These are phyloP conservation scores for Turritopsis dohrnii DNA, from an alignment of 30 jellyfish, hydroid and myxozoan species.

Conservation along the genomic window DNA sequence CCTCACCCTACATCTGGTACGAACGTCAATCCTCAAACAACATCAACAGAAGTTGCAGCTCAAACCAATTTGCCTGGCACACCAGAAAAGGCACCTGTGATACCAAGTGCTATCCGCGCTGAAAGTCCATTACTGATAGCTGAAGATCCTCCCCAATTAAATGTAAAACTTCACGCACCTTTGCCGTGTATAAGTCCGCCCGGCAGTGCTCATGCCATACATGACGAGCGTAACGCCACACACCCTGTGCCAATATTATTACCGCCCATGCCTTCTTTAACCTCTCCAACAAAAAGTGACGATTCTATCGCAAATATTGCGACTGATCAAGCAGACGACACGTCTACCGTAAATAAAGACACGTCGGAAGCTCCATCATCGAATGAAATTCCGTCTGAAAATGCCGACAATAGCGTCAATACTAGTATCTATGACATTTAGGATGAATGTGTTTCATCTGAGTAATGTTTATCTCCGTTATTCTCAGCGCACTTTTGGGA, in stretches of 20 bases:
- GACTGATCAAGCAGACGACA: not conserved
- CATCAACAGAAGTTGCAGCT: not conserved
- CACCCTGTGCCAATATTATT: constrained; percentile 36
- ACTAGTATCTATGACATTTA: not conserved
- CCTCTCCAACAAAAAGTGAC: constrained; percentile 4
- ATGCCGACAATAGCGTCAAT: not conserved
- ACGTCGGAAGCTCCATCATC: not conserved
- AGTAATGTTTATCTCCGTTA: no score
- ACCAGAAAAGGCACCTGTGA: constrained; percentile 13
- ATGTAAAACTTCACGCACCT: constrained; percentile 31
- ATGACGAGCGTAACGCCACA: constrained; percentile 5
- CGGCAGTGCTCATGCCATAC: constrained; percentile 39
- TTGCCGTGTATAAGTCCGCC: constrained; percentile 36
- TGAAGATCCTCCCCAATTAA: constrained; percentile 18
- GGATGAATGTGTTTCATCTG: no score
- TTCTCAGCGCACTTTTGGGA: no score
- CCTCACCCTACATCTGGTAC: not conserved
- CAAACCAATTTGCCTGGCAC: constrained; percentile 2
- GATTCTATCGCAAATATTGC: not conserved
- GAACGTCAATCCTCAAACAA: not conserved
- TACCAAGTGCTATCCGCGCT: constrained; percentile 31
- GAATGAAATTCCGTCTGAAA: not conserved
- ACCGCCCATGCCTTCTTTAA: constrained; percentile 23
- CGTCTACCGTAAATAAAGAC: not conserved
- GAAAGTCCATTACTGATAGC: constrained; percentile 34